These are phyloP conservation scores for Drosophila putrida DNA, from an alignment of 2,888 invertebrate species.

Conservation along the genomic window DNA sequence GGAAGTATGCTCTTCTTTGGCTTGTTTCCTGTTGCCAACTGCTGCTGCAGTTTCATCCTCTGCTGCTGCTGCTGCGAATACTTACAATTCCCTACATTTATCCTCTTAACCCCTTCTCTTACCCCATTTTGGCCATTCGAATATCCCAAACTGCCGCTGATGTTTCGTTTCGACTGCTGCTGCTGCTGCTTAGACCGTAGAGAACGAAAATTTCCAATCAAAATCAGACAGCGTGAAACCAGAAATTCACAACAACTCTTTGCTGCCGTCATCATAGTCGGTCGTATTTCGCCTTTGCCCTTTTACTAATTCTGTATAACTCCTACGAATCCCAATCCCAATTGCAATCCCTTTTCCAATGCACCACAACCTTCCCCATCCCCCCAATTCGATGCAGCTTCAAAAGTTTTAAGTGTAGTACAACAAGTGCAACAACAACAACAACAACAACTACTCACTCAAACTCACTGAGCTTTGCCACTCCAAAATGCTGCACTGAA, in stretches of 20 bases:
- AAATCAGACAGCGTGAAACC: slow-evolving; percentile 77
- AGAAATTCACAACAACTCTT: slow-evolving; percentile 73
- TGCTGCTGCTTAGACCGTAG: slow-evolving; percentile 45
- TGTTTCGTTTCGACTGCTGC: too few relatives aligned
- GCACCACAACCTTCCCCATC: neutral
- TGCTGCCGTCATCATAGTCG: slow-evolving; percentile 57
- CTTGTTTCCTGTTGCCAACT: slow-evolving; percentile 62
- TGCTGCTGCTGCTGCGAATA: slow-evolving; percentile 6
- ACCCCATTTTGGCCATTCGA: neutral
- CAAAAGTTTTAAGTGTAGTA: slow-evolving; percentile 45
- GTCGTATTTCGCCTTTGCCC: slow-evolving; percentile 8
- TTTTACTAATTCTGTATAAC: neutral
- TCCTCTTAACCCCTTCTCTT: neutral
- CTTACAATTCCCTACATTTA: neutral
- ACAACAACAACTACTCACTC: too few relatives aligned
- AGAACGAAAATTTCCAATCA: slow-evolving; percentile 77
- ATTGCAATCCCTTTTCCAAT: too few relatives aligned
- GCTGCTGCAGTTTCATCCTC: slow-evolving; percentile 23
- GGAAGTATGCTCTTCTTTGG: slow-evolving; percentile 64
- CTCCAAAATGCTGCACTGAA: neutral
- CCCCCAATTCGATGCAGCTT: slow-evolving; percentile 37
- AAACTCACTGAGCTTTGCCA: neutral
- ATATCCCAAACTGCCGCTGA: too few relatives aligned
- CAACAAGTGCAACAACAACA: slow-evolving; percentile 2
- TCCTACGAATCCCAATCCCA: neutral